These are phyloP conservation scores for Carassius carassius DNA, from an alignment of 2,113 vertebrate genomes.

Conservation along the genomic window DNA sequence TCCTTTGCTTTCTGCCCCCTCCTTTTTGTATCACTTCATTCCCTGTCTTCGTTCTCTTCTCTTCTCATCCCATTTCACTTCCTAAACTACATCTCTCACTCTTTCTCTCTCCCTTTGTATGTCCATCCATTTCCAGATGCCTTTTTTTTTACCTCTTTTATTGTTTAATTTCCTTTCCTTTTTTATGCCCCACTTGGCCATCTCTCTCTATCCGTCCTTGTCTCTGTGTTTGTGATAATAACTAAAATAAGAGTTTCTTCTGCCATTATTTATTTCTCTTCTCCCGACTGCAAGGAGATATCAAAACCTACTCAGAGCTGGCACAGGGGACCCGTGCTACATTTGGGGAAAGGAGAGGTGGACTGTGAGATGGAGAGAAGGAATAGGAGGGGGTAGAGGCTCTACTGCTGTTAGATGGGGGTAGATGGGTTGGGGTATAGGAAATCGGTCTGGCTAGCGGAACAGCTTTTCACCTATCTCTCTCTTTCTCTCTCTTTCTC, in stretches of 20 bases:
- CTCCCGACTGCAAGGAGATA: slow-evolving; percentile 61
- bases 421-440: slow-evolving; percentile 64
- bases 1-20: slow-evolving; percentile 36
- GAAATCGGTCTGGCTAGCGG: slow-evolving; percentile 83
- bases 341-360: slow-evolving; percentile 56
- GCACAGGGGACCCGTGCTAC: slow-evolving; percentile 55
- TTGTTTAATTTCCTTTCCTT: slow-evolving; percentile 41
- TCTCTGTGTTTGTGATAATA: slow-evolving; percentile 55
- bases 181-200: slow-evolving; percentile 15
- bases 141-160: slow-evolving; percentile 27
- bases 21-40: slow-evolving; percentile 50
- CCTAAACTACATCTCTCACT: slow-evolving; percentile 46
- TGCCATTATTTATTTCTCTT: slow-evolving; percentile 71
- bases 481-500: slow-evolving; percentile 43
- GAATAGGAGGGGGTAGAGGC: slow-evolving; percentile 54
- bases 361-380: slow-evolving; percentile 29
- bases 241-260: slow-evolving; percentile 61
- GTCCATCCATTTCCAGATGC: not conserved
- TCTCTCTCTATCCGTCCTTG: slow-evolving; percentile 42
- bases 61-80: slow-evolving; percentile 48
- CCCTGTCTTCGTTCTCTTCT: slow-evolving; percentile 35
- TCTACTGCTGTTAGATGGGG: slow-evolving; percentile 49
- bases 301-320: slow-evolving; percentile 52
- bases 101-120: slow-evolving; percentile 6
- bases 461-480: slow-evolving; percentile 83